Percentiles rank a stretch among this genome's conserved stretches.
These are phyloP conservation scores for Theretra japonica DNA, from an alignment of 2,888 invertebrate genomes.

Conservation along the genomic window DNA sequence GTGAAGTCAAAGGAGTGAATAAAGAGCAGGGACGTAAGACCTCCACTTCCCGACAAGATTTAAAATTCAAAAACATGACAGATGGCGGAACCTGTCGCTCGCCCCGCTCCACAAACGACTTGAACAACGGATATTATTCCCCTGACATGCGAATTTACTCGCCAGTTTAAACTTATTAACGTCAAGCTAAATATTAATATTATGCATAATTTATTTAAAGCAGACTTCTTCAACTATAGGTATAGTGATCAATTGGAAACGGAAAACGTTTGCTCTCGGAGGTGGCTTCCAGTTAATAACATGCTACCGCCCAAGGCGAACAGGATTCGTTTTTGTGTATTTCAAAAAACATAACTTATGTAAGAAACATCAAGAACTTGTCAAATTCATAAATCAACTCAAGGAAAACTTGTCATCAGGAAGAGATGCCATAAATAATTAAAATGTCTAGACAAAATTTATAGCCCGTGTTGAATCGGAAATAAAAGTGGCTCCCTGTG, in stretches of 20 bases:
- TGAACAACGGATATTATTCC: background rate
- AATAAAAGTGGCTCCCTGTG: constrained; percentile 24
- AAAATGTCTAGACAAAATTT: constrained; percentile 31
- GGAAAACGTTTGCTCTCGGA: background rate
- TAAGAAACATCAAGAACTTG: constrained; percentile 17
- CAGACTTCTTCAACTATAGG: no score
- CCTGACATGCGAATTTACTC: constrained; percentile 19
- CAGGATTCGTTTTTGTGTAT: constrained; percentile 17
- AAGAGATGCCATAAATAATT: constrained; percentile 31
- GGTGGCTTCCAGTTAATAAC: constrained; percentile 16
- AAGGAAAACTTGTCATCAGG: constrained; percentile 30
- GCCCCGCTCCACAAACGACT: background rate
- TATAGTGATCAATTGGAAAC: background rate
- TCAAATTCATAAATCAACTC: constrained; percentile 30
- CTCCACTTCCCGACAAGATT: background rate
- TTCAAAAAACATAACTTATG: constrained; percentile 15
- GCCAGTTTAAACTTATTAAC: background rate
- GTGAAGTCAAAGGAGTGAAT: background rate
- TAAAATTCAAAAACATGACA: constrained; percentile 22
- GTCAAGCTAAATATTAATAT: background rate
- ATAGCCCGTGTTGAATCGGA: constrained; percentile 28
- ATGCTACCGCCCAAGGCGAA: constrained; percentile 26
- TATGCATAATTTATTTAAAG: background rate
- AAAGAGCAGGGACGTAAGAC: background rate
- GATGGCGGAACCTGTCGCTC: constrained; percentile 20